Evolutionary conservation across 2,797 vertebrate species (phyloP), one percentile per base, ranked within the genome.

Genomic region (Eleutherodactylus coqui): DNA sequence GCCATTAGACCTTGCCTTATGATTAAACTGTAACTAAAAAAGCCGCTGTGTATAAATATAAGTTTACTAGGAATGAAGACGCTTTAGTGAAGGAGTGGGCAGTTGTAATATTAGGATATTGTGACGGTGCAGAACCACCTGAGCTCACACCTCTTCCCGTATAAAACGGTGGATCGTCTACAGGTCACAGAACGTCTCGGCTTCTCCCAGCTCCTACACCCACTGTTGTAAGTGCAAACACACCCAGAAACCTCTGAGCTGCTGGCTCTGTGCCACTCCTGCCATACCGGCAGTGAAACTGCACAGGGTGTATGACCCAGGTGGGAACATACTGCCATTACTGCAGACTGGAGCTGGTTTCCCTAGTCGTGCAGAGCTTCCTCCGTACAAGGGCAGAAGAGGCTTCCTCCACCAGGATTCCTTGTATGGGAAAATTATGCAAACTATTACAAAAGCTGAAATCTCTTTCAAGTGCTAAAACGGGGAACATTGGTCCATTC

Each of bases 181-280:
- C 62, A 67, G 84, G 84, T 72, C 67, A 85, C 51, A 79, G 17
- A 75, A 9, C 32, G 73, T 69, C 64, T 41, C 60, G 41, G 79
- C 70, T 60, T 86, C 79, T 82, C 79, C 60, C 38, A 72, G 80
- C 41, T 47, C 21, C 60, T 83, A 55, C 80, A 24, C 80, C 80
- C 64, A 87, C 72, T 32, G 38, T n/a, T 38, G 80, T 73, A 27
- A 79, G 64, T 78, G 55, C 62, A 49, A 62, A 77, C 86, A 87
- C 86, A 79, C 86, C 86, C 81, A 79, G 86, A 87, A 87, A 87
- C 86, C 80, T 78, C 27, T 34, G 51, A 78, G 51, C 47, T 34
- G 19, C 86, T 79, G 81, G 75, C 62, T 38, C 27, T 16, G 13
- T 79, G 73, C 86, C 86, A 87, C 53, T 17, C 0, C 0, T 78